Evolutionary conservation across 2,113 vertebrate genomes (phyloP).

Genomic region (Ellobius talpinus): DNA sequence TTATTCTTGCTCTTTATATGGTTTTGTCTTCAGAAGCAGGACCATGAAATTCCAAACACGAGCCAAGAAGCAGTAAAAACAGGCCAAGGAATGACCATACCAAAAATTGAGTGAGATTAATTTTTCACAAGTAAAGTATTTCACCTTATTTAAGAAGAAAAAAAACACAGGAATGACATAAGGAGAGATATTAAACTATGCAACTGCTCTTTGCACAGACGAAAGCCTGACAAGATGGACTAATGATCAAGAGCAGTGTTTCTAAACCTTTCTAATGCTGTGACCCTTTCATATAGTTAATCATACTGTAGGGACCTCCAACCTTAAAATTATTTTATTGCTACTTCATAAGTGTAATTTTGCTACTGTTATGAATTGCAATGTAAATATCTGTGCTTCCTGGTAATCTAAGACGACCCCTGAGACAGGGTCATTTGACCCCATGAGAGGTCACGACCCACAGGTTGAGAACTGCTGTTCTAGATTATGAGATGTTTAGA

Average conservation of each 20-base stretch:
- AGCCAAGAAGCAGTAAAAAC: slow-evolving; percentile 5
- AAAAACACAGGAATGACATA: background rate
- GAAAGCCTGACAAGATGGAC: background rate
- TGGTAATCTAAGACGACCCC: background rate
- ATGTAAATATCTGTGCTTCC: background rate
- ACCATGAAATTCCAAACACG: background rate
- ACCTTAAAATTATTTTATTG: background rate
- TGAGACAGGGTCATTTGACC: background rate
- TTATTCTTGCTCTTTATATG: background rate
- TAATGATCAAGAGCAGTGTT: background rate
- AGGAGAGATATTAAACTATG: background rate
- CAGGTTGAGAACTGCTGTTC: background rate
- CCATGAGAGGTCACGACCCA: background rate
- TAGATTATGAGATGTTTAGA: background rate
- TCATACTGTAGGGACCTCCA: background rate
- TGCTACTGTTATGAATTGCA: background rate
- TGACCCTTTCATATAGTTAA: background rate
- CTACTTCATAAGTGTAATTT: background rate
- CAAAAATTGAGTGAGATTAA: background rate
- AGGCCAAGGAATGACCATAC: background rate
- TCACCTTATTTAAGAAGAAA: background rate
- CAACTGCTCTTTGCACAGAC: background rate
- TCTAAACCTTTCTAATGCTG: background rate
- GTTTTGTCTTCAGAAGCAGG: background rate
- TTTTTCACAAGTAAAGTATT: background rate